Conservation (phyloP, 2,113 vertebrate species). For the Aspiorhynchus laticeps region DNA sequence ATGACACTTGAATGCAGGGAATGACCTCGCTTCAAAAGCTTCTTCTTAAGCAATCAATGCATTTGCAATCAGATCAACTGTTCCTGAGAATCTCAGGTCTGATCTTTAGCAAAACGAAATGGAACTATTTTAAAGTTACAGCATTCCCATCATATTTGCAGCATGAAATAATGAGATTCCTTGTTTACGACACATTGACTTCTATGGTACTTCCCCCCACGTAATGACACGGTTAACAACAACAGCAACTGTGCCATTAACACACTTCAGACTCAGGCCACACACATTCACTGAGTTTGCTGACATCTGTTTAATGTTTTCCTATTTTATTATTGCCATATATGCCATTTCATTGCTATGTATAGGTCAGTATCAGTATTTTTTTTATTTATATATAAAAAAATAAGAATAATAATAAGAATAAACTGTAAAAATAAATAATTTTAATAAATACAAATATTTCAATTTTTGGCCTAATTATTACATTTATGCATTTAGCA, state of each 20-base stretch:
- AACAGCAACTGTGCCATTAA: constrained; percentile 28
- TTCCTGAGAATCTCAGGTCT: not conserved
- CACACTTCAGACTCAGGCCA: constrained; percentile 21
- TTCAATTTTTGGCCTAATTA: not conserved
- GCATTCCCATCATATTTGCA: not conserved
- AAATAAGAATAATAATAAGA: not conserved
- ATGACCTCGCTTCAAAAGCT: not conserved
- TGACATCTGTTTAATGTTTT: not conserved
- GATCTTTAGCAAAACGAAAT: not conserved
- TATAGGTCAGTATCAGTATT: not conserved
- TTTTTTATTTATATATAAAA: not conserved
- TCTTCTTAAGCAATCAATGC: not conserved
- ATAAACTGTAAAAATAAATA: not conserved
- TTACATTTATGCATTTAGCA: too few species aligned
- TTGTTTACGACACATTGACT: not conserved
- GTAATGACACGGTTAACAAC: constrained; percentile 22
- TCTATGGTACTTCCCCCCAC: not conserved
- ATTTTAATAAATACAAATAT: not conserved
- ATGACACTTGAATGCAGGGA: not conserved
- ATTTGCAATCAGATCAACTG: not conserved
- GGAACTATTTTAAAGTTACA: not conserved
- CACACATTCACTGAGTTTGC: not conserved
- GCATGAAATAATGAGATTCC: not conserved
- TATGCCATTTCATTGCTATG: not conserved
- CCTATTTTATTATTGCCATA: not conserved